Base-by-base conservation (phyloP, 2,113 vertebrate species). In the Pachyramphus minor region DNA sequence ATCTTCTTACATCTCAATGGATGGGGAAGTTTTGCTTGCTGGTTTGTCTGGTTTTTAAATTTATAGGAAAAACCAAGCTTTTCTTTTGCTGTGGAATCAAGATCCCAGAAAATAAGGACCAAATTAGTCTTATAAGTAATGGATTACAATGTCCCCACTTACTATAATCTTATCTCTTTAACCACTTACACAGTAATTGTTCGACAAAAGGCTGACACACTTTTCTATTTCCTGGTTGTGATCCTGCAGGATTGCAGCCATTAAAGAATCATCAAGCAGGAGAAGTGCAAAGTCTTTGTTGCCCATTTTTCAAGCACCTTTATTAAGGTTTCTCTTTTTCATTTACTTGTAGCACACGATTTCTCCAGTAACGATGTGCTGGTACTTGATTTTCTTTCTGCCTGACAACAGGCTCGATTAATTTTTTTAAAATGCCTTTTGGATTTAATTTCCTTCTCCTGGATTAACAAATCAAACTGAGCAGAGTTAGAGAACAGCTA, bases 121-220 rank as follows among this genome's bases (percentile, higher is more conserved):
- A 85, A 93, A 95, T 96, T 76, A 79, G 66, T 89, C 62, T 78
- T 94, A 60, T 62, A 93, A 82, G 71, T 94, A 97, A 94, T 87
- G 53, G 84, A 96, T 94, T 94, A 56, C 71, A 79, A 53, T 69
- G 66, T 89, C 62, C 18, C 18, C 0, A 0, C 2, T 76, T 79
- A 82, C 77, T 93, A 60, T 82, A 95, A 76, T 87, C 84, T 96
- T 95, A 93, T 92, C 91, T 95, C 87, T 93, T 95, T 91, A 96
- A 91, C 74, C 89, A 91, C 66, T 95, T 95, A 91, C 31, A 50
- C 62, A 66, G 82, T 96, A 95, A 94, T 96, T 95, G 53, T 73
- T 92, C 0, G 8, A 91, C 74, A 95, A 89, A 94, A 85, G 84
- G 83, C 71, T 88, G 90, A 89, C 81, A 89, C 16, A 85, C 18